Conservation (phyloP, 2,113 vertebrate species). For the Syngnathus floridae region DNA sequence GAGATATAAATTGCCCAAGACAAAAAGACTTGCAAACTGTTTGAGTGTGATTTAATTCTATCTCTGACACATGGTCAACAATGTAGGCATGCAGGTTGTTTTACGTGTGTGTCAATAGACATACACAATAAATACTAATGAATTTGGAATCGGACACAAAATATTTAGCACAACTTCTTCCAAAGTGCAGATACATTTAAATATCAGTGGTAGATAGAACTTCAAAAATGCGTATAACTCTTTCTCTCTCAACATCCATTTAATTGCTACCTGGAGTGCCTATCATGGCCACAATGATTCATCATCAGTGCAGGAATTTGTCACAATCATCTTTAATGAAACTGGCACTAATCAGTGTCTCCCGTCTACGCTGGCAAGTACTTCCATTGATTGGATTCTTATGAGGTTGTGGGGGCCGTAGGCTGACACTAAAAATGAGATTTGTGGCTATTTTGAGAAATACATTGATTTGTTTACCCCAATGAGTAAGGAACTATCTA, state of each 20-base stretch:
- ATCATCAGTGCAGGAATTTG: slow-evolving; percentile 42
- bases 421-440: slow-evolving; percentile 42
- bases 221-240: slow-evolving; percentile 30
- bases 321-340: slow-evolving; percentile 51
- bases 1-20: background rate
- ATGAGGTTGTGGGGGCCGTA: slow-evolving; percentile 44
- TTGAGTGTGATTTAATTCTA: background rate
- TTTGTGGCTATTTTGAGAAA: slow-evolving; percentile 36
- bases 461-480: slow-evolving; percentile 49
- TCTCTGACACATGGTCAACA: background rate
- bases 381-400: slow-evolving; percentile 50
- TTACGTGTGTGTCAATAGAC: background rate
- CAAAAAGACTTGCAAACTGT: background rate
- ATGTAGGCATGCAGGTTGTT: background rate
- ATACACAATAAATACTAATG: background rate
- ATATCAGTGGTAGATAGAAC: slow-evolving; percentile 21
- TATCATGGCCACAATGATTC: slow-evolving; percentile 38
- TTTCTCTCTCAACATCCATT: slow-evolving; percentile 41
- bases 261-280: slow-evolving; percentile 46
- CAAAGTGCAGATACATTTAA: background rate
- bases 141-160: background rate
- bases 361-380: slow-evolving; percentile 29
- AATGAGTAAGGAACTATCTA: slow-evolving; percentile 52
- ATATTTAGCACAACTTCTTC: background rate
- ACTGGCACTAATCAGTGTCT: slow-evolving; percentile 41